phyloP scores from a whole-genome alignment of 2,888 invertebrate species.

The Cyrtodaria siliqua region DNA sequence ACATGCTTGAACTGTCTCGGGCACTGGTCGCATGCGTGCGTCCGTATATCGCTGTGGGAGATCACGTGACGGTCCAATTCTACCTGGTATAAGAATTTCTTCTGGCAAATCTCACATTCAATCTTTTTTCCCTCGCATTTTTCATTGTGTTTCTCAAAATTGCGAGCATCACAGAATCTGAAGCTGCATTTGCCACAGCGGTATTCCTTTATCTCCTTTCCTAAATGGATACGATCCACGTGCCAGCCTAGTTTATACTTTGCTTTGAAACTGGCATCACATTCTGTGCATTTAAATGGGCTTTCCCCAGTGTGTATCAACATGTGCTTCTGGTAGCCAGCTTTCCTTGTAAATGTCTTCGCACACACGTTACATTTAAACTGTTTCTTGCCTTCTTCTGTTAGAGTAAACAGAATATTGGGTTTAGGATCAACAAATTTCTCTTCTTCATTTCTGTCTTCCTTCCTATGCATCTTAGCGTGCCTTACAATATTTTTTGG shows the following conservation, averaged over 20 bases:
- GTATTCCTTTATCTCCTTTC: background rate
- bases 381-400: background rate
- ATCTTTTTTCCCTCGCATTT: slow-evolving; percentile 12
- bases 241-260: slow-evolving; percentile 2
- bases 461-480: background rate
- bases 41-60: slow-evolving; percentile 1
- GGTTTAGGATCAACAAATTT: background rate
- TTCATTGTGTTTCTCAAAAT: background rate
- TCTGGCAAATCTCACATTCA: background rate
- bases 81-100: slow-evolving; percentile 3
- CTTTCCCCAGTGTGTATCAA: slow-evolving; percentile 2
- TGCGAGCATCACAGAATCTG: background rate
- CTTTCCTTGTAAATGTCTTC: slow-evolving; percentile 4
- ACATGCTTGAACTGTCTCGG: slow-evolving; percentile 11
- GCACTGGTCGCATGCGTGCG: slow-evolving; percentile 1
- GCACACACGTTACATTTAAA: slow-evolving; percentile 4
- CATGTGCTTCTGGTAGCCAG: slow-evolving; percentile 8
- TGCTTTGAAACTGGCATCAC: background rate
- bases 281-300: background rate
- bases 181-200: background rate
- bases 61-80: slow-evolving; percentile 6
- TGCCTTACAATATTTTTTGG: background rate
- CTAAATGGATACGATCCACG: background rate
- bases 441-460: background rate
- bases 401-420: background rate